Conservation (phyloP, 2,888 invertebrate species). For the Pharmacophagus antenor region DNA sequence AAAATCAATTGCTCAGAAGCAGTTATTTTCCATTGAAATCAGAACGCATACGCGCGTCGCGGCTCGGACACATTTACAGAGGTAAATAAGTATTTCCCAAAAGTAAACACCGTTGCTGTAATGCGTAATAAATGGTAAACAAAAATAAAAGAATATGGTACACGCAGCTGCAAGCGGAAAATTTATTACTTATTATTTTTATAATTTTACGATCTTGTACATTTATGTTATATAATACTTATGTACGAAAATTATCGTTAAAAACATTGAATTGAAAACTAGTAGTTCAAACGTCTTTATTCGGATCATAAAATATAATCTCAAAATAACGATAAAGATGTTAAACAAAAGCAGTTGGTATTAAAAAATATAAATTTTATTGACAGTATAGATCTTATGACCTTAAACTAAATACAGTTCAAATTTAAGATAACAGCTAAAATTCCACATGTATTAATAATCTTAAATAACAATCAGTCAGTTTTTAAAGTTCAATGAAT, state of each 20-base stretch:
- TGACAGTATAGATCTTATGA: background rate
- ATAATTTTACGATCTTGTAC: too few relatives aligned
- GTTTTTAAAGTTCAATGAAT: slow-evolving; percentile 43
- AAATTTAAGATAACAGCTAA: background rate
- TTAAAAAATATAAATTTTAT: background rate
- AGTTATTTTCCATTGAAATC: slow-evolving; percentile 26
- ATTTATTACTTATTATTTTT: too few relatives aligned
- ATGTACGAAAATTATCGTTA: too few relatives aligned
- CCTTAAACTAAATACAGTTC: background rate
- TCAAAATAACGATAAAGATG: too few relatives aligned
- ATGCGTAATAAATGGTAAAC: slow-evolving; percentile 18
- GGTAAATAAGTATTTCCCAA: slow-evolving; percentile 30
- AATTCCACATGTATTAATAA: slow-evolving; percentile 1
- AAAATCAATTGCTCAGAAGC: slow-evolving; percentile 20
- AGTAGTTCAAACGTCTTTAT: too few relatives aligned
- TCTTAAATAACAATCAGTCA: slow-evolving; percentile 29
- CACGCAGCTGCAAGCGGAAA: slow-evolving; percentile 2
- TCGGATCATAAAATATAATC: too few relatives aligned
- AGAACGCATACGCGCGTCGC: slow-evolving; percentile 8
- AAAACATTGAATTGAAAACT: too few relatives aligned
- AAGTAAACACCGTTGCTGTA: slow-evolving; percentile 19
- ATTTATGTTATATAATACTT: too few relatives aligned
- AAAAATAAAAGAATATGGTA: slow-evolving; percentile 1
- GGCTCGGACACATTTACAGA: slow-evolving; percentile 28
- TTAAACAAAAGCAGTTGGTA: too few relatives aligned